Evolutionary conservation across 2,888 invertebrate species (phyloP).

Genomic region (Conus canariensis): DNA sequence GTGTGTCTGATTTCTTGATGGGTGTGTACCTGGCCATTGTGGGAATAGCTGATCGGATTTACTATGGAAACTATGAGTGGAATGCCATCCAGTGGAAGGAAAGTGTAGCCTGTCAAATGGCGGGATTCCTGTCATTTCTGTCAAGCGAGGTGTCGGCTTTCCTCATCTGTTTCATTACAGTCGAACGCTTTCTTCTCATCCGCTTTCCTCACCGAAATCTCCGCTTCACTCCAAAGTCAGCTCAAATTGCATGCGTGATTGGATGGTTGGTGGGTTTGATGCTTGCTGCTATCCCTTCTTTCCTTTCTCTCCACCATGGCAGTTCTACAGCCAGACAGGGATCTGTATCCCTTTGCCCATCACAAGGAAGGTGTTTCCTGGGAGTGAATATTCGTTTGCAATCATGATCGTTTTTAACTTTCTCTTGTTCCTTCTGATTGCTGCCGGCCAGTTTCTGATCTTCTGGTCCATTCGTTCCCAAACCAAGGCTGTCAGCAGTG

Average conservation of each 20-base stretch:
- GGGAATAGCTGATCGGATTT: constrained; percentile 55
- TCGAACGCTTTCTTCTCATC: constrained; percentile 83
- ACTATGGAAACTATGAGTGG: constrained; percentile 59
- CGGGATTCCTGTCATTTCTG: constrained; percentile 58
- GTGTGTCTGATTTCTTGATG: constrained; percentile 55
- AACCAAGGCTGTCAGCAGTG: not conserved
- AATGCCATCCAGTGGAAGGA: constrained; percentile 58
- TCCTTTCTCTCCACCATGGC: constrained; percentile 53
- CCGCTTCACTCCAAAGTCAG: constrained; percentile 58
- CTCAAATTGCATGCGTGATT: constrained; percentile 56
- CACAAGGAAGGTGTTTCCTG: constrained; percentile 70
- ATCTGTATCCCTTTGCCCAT: constrained; percentile 76
- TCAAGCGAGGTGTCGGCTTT: constrained; percentile 83
- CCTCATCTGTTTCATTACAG: constrained; percentile 75
- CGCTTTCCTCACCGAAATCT: constrained; percentile 81
- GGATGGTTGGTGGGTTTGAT: constrained; percentile 68
- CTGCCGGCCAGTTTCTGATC: constrained; percentile 72
- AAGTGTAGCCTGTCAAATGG: constrained; percentile 55
- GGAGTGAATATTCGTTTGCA: constrained; percentile 75
- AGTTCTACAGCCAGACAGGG: constrained; percentile 70
- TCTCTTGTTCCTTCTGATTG: constrained; percentile 69
- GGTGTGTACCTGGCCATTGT: constrained; percentile 60
- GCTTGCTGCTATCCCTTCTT: constrained; percentile 71
- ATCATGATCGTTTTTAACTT: constrained; percentile 75
- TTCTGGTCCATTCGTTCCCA: constrained; percentile 60